Evolutionary conservation across 2,888 invertebrate genomes (phyloP), one percentile per base, ranked within the genome.

Genomic region (Vesta saturnalis): DNA sequence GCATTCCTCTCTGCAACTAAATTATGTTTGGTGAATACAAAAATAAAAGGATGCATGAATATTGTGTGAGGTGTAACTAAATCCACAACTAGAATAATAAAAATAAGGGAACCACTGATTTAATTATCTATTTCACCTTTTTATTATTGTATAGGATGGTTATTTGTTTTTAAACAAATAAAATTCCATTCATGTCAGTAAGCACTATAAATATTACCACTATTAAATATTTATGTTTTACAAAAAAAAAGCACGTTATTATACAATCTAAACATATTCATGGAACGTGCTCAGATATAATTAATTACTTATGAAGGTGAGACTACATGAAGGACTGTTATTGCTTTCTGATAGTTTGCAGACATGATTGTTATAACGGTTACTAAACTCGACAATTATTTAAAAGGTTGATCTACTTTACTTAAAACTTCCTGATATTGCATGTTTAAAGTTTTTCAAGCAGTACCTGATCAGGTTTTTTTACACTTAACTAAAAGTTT

Each of bases 201-300:
- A 56, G 63, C 49, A 47, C 19, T 16, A 15, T 65, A 55, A 49
- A 56, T 49, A 56, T 18, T 23, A 60, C 21, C 39, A 43, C 15
- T 18, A 54, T 23, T 60, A 55, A 61, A 62, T 67, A 67, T 35
- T 39, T 58, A 61, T 62, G 16, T 57, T 23, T 49, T 30, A 12
- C 49, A 47, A 56, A 22, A 64, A 67, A 67, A 67, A 49, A 62
- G 47, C 6, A 47, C 23, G 47, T 57, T 49, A 55, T 67, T 67
- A 67, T 62, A 57, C 35, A 67, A 67, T 47, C 67, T 47, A 62
- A 52, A 49, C 67, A 23, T 67, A 54, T 62, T 67, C 61, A 22
- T 10, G 18, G 14, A 60, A 67, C 67, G 67, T 67, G 67, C 49
- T 54, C 61, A 67, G 67, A 61, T 52, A 67, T 67, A 67, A 62